These are phyloP conservation scores for Origma solitaria DNA, from an alignment of 2,113 vertebrate genomes.

Conservation along the genomic window DNA sequence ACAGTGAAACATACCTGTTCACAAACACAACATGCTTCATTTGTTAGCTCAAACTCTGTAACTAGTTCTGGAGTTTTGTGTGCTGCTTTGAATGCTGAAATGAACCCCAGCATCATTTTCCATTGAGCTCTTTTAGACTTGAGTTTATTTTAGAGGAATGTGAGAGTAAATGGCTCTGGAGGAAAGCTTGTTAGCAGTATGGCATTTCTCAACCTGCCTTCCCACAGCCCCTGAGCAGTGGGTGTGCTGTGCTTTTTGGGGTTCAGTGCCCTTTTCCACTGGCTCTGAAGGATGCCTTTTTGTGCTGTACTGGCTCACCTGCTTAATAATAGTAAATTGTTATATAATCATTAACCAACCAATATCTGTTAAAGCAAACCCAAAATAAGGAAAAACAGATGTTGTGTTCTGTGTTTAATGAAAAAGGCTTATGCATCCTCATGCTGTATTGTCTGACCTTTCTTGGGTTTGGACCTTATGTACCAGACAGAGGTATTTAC, in stretches of 20 bases:
- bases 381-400: slow-evolving; percentile 50
- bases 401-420: slow-evolving; percentile 38
- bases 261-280: not conserved
- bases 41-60: not conserved
- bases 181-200: not conserved
- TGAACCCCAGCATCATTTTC: not conserved
- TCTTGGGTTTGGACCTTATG: not conserved
- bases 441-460: not conserved
- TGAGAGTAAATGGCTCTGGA: not conserved
- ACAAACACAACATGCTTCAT: not conserved
- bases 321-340: not conserved
- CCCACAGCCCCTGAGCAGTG: not conserved
- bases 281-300: not conserved
- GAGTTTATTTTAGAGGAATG: not conserved
- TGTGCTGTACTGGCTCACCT: not conserved
- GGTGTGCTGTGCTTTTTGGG: not conserved
- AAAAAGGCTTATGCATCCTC: slow-evolving; percentile 40
- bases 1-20: not conserved
- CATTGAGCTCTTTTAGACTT: not conserved
- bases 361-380: slow-evolving; percentile 37
- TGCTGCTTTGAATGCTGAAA: not conserved
- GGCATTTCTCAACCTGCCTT: not conserved
- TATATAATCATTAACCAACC: slow-evolving; percentile 1
- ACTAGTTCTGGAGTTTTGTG: not conserved
- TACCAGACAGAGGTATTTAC: not conserved